phyloP scores from a whole-genome alignment of 2,797 vertebrate genomes.

The Pogonophryne albipinna region DNA sequence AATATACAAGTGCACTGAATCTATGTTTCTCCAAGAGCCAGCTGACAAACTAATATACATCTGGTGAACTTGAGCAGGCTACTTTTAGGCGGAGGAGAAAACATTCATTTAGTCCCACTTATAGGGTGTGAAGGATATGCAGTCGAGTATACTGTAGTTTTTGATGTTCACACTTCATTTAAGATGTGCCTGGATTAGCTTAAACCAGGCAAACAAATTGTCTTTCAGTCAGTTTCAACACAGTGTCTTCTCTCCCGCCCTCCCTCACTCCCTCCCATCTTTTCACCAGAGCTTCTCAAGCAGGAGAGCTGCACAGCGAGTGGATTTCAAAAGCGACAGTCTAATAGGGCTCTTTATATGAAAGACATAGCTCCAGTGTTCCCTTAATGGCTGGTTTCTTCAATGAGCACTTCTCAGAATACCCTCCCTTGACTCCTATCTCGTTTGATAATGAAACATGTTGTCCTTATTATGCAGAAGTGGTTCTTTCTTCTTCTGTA shows the following conservation, averaged over 20 bases:
- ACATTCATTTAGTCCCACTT: constrained; percentile 16
- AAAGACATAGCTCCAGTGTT: constrained; percentile 51
- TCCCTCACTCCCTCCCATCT: neutral
- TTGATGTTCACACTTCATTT: constrained; percentile 17
- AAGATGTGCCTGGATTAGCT: constrained; percentile 29
- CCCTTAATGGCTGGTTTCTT: constrained; percentile 28
- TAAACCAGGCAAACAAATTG: constrained; percentile 40
- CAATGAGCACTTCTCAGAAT: constrained; percentile 45
- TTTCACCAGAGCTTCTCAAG: constrained; percentile 29
- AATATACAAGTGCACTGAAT: constrained; percentile 56
- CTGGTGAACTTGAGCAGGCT: constrained; percentile 28
- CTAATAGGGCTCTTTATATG: constrained; percentile 42
- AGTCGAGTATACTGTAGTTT: neutral
- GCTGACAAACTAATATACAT: constrained; percentile 61
- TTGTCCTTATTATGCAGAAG: constrained; percentile 22
- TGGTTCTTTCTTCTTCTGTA: constrained; percentile 32
- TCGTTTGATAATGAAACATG: constrained; percentile 45
- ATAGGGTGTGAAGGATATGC: constrained; percentile 25
- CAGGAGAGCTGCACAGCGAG: constrained; percentile 50
- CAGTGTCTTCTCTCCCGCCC: constrained; percentile 24
- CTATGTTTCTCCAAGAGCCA: constrained; percentile 51
- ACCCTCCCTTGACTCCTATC: constrained; percentile 49
- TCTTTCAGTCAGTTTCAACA: constrained; percentile 38
- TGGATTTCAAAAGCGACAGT: constrained; percentile 50
- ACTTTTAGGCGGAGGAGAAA: constrained; percentile 54